A percentile compares a stretch with the other conserved stretches of the same genome.
Conservation (phyloP, 2,113 vertebrate genomes). For the Lethenteron reissneri region DNA sequence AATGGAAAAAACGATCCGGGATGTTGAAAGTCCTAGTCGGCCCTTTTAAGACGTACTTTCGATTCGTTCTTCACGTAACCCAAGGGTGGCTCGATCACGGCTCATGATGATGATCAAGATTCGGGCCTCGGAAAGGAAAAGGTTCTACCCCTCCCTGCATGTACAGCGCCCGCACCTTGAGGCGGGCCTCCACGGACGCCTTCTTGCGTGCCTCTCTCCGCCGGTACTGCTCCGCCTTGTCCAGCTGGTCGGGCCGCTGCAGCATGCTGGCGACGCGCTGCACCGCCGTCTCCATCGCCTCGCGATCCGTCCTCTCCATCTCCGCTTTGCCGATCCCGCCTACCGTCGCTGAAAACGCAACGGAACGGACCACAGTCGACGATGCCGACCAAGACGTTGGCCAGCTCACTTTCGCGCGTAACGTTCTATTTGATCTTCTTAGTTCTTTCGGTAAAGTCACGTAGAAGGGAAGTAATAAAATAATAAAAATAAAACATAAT, state of each 20-base stretch:
- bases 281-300: conserved; percentile 74
- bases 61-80: conserved; percentile 7
- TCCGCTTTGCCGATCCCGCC: not conserved
- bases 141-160: no score
- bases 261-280: conserved; percentile 93
- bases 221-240: conserved; percentile 82
- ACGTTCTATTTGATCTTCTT: no score
- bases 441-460: no score
- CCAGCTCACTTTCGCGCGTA: not conserved
- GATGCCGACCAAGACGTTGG: not conserved
- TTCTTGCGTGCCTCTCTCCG: conserved; percentile 84
- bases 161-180: conserved; percentile 35
- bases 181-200: conserved; percentile 75
- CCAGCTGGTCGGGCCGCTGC: conserved; percentile 51
- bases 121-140: not conserved
- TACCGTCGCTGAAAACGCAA: not conserved
- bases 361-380: not conserved
- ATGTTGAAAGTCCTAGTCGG: no score
- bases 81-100: conserved; percentile 5
- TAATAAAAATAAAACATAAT: no score
- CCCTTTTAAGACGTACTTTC: no score
- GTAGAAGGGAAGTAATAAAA: no score
- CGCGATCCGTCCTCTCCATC: conserved; percentile 81
- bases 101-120: no score
- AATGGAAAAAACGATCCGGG: no score